Base-by-base conservation (phyloP, 2,888 invertebrate genomes). In the Latrodectus elegans region DNA sequence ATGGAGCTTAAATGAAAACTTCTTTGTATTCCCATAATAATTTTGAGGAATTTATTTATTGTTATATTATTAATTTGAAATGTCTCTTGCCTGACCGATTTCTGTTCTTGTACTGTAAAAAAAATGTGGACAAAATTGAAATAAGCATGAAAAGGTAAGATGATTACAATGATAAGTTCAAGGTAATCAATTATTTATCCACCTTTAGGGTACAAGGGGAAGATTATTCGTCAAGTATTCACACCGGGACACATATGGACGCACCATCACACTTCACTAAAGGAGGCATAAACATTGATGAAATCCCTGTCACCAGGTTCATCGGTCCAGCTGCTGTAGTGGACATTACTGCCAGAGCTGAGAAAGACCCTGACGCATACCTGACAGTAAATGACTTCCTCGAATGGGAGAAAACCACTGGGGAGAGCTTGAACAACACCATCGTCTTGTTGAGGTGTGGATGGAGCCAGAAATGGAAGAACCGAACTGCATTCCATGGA, bases 391-490 rank as follows among this genome's bases (percentile, higher is more conserved):
- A 88, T 17, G 90, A 90, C 68, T 15, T 90, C 6, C 65, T 80
- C 11, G 38, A 78, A 9, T 94, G 93, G 93, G 93, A 93, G 90
- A 85, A 85, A 0, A 88, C 89, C n/a, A 90, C 93, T 82, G 93
- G 93, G 3, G 84, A 89, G 8, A 92, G 94, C 88, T 92, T 92
- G 0, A 88, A 91, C 11, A 92, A 92, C 12, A 91, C 92, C 9
- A 91, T 94, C 2, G 91, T 94, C 0, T 89, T 94, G 12, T 91
- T 94, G 88, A 91, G 92, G 89, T 91, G 92, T 3, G 92, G 92
- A 4, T 92, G 92, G 92, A 90, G 88, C 4, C 84, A 81, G 8
- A 90, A 89, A 74, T 93, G 92, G 90, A 75, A 71, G 12, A 74
- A 90, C 72, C 76, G 74, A 10, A 52, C 65, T 8, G 85, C 78